Evolutionary conservation across 2,797 vertebrate genomes (phyloP).

Genomic region (Tarsius wallacei): DNA sequence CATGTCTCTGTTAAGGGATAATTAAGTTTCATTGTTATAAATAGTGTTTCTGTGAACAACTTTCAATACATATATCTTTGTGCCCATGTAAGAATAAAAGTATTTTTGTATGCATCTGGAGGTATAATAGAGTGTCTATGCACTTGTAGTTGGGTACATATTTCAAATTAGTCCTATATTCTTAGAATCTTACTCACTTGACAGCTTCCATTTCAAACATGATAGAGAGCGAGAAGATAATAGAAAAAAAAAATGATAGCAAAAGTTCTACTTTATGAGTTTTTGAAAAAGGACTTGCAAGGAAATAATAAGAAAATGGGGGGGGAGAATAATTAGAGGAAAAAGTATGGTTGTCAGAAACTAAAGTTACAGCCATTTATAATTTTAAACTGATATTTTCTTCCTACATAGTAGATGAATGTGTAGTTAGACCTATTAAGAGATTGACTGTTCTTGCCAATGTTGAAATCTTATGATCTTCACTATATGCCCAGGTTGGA

Average conservation of each 20-base stretch:
- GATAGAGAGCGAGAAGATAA: background rate
- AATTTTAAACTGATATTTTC: background rate
- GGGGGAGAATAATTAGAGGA: background rate
- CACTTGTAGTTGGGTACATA: background rate
- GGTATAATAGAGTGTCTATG: background rate
- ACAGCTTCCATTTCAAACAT: background rate
- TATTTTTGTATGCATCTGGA: background rate
- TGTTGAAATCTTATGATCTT: background rate
- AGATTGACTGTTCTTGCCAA: background rate
- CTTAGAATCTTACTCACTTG: background rate
- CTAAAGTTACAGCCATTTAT: background rate
- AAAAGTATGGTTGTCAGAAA: background rate
- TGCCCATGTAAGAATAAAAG: background rate
- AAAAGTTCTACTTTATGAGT: background rate
- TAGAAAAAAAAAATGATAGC: background rate
- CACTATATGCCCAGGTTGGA: background rate
- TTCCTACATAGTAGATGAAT: background rate
- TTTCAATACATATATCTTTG: background rate
- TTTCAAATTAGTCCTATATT: background rate
- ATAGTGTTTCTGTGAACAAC: background rate
- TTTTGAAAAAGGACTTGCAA: background rate
- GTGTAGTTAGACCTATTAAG: background rate
- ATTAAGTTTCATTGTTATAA: background rate
- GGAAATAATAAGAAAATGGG: background rate
- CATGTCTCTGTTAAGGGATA: background rate